Percentiles rank a stretch among this genome's conserved stretches.
Evolutionary conservation across 2,113 vertebrate species (phyloP).

Genomic region (Clarias batrachus): DNA sequence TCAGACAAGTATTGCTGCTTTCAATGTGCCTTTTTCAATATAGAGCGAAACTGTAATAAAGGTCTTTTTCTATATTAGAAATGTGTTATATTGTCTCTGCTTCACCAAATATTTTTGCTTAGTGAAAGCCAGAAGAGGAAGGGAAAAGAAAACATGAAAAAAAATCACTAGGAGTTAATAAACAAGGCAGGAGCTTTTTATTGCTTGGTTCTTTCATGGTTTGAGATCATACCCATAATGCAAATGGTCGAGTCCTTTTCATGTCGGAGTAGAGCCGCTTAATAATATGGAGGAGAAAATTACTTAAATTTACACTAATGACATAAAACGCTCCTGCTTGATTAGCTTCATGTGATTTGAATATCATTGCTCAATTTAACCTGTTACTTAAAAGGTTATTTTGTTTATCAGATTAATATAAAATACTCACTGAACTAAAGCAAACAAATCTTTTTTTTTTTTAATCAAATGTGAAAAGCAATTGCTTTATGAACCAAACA

Average conservation of each 20-base stretch:
- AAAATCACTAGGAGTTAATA: slow-evolving; percentile 38
- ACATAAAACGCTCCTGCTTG: slow-evolving; percentile 65
- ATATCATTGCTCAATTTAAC: slow-evolving; percentile 62
- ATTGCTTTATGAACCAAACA: slow-evolving; percentile 6
- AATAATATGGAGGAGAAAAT: slow-evolving; percentile 57
- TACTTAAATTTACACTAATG: slow-evolving; percentile 62
- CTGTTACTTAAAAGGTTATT: slow-evolving; percentile 62
- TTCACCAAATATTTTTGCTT: background rate
- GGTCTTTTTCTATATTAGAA: slow-evolving; percentile 28
- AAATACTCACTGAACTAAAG: slow-evolving; percentile 56
- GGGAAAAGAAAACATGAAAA: background rate
- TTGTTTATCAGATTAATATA: slow-evolving; percentile 66
- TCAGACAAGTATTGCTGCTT: slow-evolving; percentile 29
- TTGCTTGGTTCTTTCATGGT: slow-evolving; percentile 68
- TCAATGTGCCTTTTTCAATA: slow-evolving; percentile 17
- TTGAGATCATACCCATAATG: slow-evolving; percentile 73
- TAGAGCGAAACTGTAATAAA: slow-evolving; percentile 39
- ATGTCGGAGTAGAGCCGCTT: slow-evolving; percentile 66
- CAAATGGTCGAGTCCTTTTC: slow-evolving; percentile 73
- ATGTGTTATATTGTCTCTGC: background rate
- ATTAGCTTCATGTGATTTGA: slow-evolving; percentile 66
- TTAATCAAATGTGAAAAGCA: background rate
- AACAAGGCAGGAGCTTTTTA: slow-evolving; percentile 26
- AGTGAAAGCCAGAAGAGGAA: background rate
- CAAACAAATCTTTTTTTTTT: background rate